Evolutionary conservation across 2,888 invertebrate species (phyloP).

Genomic region (Asteroscopus sphinx): DNA sequence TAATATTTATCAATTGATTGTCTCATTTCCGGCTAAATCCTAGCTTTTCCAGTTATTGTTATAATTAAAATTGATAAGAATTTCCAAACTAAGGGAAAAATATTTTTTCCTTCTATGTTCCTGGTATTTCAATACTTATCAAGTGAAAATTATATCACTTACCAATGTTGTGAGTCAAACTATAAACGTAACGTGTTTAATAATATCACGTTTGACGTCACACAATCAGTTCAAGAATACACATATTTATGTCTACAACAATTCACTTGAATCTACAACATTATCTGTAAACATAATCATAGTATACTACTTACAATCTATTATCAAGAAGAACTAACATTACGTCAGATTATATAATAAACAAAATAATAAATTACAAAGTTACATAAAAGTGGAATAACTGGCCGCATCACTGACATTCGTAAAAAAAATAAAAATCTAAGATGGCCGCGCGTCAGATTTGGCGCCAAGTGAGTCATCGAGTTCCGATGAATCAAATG

Average conservation of each 20-base stretch:
- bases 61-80: too few species aligned
- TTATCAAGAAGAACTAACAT: slow-evolving; percentile 39
- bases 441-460: slow-evolving; percentile 52
- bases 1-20: too few species aligned
- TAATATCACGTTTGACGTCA: slow-evolving; percentile 19
- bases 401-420: slow-evolving; percentile 45
- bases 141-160: too few species aligned
- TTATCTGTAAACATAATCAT: slow-evolving; percentile 25
- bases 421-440: slow-evolving; percentile 35
- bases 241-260: slow-evolving; percentile 16
- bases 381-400: slow-evolving; percentile 15
- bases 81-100: too few species aligned
- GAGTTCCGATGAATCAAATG: slow-evolving; percentile 53
- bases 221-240: slow-evolving; percentile 1
- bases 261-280: slow-evolving; percentile 16
- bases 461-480: slow-evolving; percentile 59
- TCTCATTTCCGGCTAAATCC: too few species aligned
- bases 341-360: slow-evolving; percentile 51
- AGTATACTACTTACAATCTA: slow-evolving; percentile 18
- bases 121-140: too few species aligned
- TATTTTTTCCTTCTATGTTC: too few species aligned
- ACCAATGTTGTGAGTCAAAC: slow-evolving; percentile 24
- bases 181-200: slow-evolving; percentile 2
- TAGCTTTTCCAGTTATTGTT: too few species aligned
- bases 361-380: slow-evolving; percentile 40